These are phyloP conservation scores for Oryzias melastigma DNA, from an alignment of 2,113 vertebrate species.

Conservation along the genomic window DNA sequence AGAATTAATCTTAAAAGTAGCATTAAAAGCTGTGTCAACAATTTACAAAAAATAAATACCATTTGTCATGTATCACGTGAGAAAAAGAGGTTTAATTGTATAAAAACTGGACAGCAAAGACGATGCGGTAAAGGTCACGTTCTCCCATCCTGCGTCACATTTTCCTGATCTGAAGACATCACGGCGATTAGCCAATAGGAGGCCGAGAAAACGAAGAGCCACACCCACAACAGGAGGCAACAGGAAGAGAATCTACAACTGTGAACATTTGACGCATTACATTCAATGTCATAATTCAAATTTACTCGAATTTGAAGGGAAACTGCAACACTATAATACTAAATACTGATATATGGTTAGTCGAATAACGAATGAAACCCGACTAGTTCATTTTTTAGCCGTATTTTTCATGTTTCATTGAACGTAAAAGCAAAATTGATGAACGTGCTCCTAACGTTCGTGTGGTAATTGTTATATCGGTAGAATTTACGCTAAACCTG, in stretches of 20 bases:
- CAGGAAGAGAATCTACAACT: constrained; percentile 50
- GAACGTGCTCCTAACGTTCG: no score
- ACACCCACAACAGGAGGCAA: constrained; percentile 59
- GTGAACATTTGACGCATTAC: constrained; percentile 2
- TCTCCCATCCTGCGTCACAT: constrained; percentile 77
- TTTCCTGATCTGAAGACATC: constrained; percentile 59
- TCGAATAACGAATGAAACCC: no score
- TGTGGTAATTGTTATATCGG: no score
- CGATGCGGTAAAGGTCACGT: constrained; percentile 73
- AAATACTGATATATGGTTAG: no score
- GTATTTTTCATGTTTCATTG: no score
- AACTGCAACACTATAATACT: no score
- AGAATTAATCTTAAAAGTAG: no score
- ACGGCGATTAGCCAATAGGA: constrained; percentile 51
- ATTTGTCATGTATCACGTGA: not conserved
- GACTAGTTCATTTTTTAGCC: no score
- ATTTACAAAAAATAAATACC: no score
- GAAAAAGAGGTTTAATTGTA: accelerated
- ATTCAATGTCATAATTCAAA: not conserved
- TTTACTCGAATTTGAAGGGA: not conserved
- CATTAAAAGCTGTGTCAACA: not conserved
- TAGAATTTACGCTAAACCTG: no score
- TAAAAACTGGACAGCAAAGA: not conserved
- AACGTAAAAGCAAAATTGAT: no score
- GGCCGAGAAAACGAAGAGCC: constrained; percentile 14